These are phyloP conservation scores for Melanotaenia boesemani DNA, from an alignment of 2,797 vertebrate species.

Conservation along the genomic window DNA sequence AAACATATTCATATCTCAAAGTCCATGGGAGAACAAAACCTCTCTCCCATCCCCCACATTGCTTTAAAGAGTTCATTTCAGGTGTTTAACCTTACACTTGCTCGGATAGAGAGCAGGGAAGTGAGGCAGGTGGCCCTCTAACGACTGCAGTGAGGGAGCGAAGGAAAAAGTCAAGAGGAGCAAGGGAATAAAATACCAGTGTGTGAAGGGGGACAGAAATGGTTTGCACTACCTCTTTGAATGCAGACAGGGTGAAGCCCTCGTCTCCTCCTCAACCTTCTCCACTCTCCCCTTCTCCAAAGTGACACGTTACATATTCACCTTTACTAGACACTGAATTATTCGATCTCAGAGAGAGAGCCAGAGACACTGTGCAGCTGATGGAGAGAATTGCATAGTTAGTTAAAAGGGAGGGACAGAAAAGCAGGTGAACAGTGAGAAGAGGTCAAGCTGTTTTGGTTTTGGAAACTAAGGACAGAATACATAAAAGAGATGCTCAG, in stretches of 20 bases:
- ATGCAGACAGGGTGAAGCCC: slow-evolving; percentile 56
- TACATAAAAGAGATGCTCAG: slow-evolving; percentile 29
- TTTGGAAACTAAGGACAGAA: slow-evolving; percentile 53
- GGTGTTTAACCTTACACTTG: slow-evolving; percentile 65
- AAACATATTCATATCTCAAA: background rate
- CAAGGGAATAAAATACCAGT: slow-evolving; percentile 21
- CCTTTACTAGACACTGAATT: slow-evolving; percentile 61
- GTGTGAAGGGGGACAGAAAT: background rate
- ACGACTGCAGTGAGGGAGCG: slow-evolving; percentile 46
- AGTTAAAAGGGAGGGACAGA: slow-evolving; percentile 43
- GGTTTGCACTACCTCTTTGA: slow-evolving; percentile 49
- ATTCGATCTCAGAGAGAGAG: slow-evolving; percentile 48
- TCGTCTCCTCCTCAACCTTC: slow-evolving; percentile 27
- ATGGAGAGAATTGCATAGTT: slow-evolving; percentile 37
- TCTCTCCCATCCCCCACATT: background rate
- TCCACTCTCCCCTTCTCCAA: slow-evolving; percentile 48
- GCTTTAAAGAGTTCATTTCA: slow-evolving; percentile 51
- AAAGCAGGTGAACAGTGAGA: slow-evolving; percentile 23
- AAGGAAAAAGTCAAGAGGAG: slow-evolving; percentile 33
- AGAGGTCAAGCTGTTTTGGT: slow-evolving; percentile 62
- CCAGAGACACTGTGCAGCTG: slow-evolving; percentile 15
- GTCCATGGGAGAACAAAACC: background rate
- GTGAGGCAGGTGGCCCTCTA: slow-evolving; percentile 51
- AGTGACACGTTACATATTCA: slow-evolving; percentile 56
- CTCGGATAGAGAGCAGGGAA: slow-evolving; percentile 48